Base-by-base conservation (phyloP, 2,888 invertebrate species). In the Beris morrisii region DNA sequence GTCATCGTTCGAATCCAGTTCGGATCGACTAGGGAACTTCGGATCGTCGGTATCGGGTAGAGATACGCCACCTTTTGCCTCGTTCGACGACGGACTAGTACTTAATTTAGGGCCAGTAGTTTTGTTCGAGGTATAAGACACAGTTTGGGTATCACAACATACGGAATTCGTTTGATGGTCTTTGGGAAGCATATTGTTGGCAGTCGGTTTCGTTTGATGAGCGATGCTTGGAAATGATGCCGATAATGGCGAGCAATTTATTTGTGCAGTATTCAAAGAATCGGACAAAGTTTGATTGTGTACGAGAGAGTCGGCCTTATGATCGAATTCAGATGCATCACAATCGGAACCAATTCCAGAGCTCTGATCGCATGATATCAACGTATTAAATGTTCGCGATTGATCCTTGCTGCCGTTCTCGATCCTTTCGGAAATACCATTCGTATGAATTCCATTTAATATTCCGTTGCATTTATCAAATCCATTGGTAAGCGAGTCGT, bases 301-400 rank as follows among this genome's bases (percentile, higher is more conserved):
- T n/a, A n/a, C n/a, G n/a, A n/a, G n/a, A n/a, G n/a, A 2, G 22
- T 22, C 22, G 22, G 22, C 22, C 22, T 22, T 22, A 22, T 22
- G 22, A 22, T 22, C 22, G 22, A 22, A 22, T 38, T 9, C 28
- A 50, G 61, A 22, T 61, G 61, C 61, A 38, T 61, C 61, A 28
- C 61, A 52, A 38, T 61, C 61, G 3, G 61, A 61, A n/a, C 61
- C 61, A 22, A 61, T 61, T n/a, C 61, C 61, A 32, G 61, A 61
- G 12, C 61, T 61, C 12, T 31, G 61, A 22, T 61, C 61, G 52
- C 61, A 61, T 38, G 61, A 61, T 50, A 61, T 61, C 50, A 50
- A 43, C 4, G 61, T 13, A 12, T 61, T 61, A 11, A 61, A 30
- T 50, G 32, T 43, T 15, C 52, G 50, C 4, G n/a, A 31, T 32